Base-by-base conservation (phyloP, 2,888 invertebrate genomes). In the Melipona bicolor region DNA sequence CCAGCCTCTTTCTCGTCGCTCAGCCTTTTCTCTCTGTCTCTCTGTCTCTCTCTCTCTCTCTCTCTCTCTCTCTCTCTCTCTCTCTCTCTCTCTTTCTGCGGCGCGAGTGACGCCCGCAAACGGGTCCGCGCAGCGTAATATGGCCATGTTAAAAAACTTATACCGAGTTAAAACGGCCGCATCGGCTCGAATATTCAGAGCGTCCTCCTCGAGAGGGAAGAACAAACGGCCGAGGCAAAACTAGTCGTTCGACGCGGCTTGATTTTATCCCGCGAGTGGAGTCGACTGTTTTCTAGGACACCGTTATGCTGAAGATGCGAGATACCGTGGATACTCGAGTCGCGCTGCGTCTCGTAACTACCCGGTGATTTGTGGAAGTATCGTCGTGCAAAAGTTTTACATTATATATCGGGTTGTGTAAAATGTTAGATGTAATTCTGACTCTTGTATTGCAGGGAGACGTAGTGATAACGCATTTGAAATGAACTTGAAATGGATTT, bases 131-230 rank as follows among this genome's bases (percentile, higher is more conserved):
- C 85, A 91, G 89, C 85, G 91, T 91, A 92, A 93, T 92, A 91
- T 91, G 90, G 79, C 86, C 89, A 90, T 90, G 92, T 92, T 91
- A 89, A 90, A 91, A 79, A 90, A 91, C 91, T 91, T 91, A 91
- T 90, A 81, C 81, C 73, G 85, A 89, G 89, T 91, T 84, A 87
- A 77, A 79, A 74, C 81, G 79, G 43, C 75, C 49, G 77, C 69
- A 62, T 54, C 62, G 73, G 9, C 77, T 32, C 61, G 73, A 24
- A 69, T 85, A 77, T 77, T 65, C 62, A 11, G n/a, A 21, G 43
- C 62, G 32, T 54, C 62, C n/a, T 54, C 70, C 73, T 65, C 70
- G 59, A 36, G 24, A 50, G n/a, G 67, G 43, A 75, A 62, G 80
- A 77, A 68, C 76, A 74, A 79, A 81, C 74, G 64, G 11, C 27